Evolutionary conservation across 2,113 vertebrate genomes (phyloP).

Genomic region (Numenius arquata): DNA sequence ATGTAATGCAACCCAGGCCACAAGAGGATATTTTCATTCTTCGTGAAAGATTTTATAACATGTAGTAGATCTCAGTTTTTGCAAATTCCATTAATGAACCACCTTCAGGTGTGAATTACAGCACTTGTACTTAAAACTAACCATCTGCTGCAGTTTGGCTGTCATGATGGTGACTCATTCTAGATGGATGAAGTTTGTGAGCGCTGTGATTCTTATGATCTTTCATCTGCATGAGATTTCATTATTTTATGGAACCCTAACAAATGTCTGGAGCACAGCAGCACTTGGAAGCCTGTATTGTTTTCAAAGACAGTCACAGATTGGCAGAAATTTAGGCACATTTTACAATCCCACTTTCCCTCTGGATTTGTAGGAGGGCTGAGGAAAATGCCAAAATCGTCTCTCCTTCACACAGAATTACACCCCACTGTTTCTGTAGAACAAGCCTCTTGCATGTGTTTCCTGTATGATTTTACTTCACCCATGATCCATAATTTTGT

Average conservation of each 20-base stretch:
- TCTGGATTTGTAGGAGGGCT: neutral
- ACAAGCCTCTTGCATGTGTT: neutral
- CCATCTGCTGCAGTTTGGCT: constrained; percentile 36
- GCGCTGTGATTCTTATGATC: neutral
- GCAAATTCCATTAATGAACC: constrained; percentile 33
- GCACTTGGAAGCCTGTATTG: neutral
- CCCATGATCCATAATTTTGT: neutral
- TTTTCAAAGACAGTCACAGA: constrained; percentile 19
- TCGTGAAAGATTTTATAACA: constrained; percentile 18
- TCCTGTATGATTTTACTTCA: neutral
- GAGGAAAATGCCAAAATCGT: neutral
- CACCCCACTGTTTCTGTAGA: neutral
- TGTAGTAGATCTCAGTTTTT: constrained; percentile 24
- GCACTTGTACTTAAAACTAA: constrained; percentile 46
- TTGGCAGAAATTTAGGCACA: neutral
- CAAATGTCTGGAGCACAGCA: neutral
- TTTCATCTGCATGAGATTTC: neutral
- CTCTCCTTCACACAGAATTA: neutral
- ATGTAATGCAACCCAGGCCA: neutral
- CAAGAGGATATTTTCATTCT: constrained; percentile 26
- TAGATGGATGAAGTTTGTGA: neutral
- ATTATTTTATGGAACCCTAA: neutral
- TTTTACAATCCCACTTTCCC: neutral
- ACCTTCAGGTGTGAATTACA: constrained; percentile 57
- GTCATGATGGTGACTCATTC: neutral